A percentile compares a stretch with the other conserved stretches of the same genome.
phyloP scores from a whole-genome alignment of 2,797 vertebrate genomes.

The Fistularia commersonii region DNA sequence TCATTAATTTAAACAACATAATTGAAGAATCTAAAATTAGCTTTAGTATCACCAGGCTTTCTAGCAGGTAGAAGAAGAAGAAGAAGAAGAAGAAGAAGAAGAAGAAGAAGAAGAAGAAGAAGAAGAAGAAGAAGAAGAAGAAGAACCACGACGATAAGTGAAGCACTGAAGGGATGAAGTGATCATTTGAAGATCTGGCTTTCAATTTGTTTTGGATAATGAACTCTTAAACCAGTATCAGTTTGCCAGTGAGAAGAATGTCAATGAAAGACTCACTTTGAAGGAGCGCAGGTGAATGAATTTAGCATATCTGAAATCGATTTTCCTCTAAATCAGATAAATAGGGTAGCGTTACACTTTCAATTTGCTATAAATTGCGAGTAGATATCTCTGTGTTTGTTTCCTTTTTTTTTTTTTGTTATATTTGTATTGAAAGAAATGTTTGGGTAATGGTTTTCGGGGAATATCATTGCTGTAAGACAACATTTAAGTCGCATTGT shows the following conservation, averaged over 20 bases:
- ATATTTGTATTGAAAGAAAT: too few species aligned
- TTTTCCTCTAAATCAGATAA: slow-evolving; percentile 28
- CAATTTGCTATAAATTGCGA: slow-evolving; percentile 1
- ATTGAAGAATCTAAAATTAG: slow-evolving; percentile 82
- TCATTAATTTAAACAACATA: slow-evolving; percentile 78
- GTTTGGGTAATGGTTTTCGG: too few species aligned
- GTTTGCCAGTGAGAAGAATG: slow-evolving; percentile 58
- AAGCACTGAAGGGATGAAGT: slow-evolving; percentile 43
- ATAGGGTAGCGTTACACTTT: not conserved
- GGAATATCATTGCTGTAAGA: too few species aligned
- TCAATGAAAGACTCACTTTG: slow-evolving; percentile 43
- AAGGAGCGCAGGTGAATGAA: not conserved
- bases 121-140: slow-evolving; percentile 51
- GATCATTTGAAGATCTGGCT: slow-evolving; percentile 51
- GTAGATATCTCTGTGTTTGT: too few species aligned
- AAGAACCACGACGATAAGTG: too few species aligned
- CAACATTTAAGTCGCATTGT: too few species aligned
- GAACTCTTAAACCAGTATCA: slow-evolving; percentile 75
- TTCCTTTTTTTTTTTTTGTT: too few species aligned
- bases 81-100: slow-evolving; percentile 60
- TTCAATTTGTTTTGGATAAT: slow-evolving; percentile 75
- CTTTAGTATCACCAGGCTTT: slow-evolving; percentile 74
- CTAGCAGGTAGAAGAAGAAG: slow-evolving; percentile 55
- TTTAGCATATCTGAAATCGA: slow-evolving; percentile 34
- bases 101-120: slow-evolving; percentile 75